Conservation (phyloP, 2,888 invertebrate genomes). For the Ichneumoninae sp. region DNA sequence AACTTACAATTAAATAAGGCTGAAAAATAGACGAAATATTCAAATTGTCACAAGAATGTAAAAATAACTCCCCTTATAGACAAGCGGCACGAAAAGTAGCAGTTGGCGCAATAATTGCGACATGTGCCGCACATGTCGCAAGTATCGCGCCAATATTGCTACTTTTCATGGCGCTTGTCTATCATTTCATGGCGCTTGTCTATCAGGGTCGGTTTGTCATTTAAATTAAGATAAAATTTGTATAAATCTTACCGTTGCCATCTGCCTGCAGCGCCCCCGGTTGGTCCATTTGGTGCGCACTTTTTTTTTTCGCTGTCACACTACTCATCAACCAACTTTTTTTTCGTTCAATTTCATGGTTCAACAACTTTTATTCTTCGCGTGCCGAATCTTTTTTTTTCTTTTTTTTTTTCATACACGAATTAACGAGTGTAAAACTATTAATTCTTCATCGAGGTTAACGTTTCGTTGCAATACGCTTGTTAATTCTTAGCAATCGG, state of each 20-base stretch:
- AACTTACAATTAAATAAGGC: slow-evolving; percentile 6
- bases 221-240: not conserved
- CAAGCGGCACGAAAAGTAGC: too few relatives aligned
- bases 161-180: too few relatives aligned
- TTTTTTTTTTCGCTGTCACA: not conserved
- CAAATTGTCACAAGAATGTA: not conserved
- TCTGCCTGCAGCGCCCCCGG: not conserved
- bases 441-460: too few relatives aligned
- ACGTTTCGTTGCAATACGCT: too few relatives aligned
- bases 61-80: too few relatives aligned
- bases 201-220: not conserved
- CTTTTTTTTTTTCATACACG: too few relatives aligned
- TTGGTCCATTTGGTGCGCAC: not conserved
- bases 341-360: not conserved
- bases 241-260: not conserved
- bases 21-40: not conserved
- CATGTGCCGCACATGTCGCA: too few relatives aligned
- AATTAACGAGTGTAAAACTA: too few relatives aligned
- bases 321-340: not conserved
- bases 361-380: not conserved
- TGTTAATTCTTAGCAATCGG: too few relatives aligned
- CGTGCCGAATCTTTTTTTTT: not conserved
- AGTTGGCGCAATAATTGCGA: too few relatives aligned
- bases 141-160: too few relatives aligned
- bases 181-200: too few relatives aligned